Evolutionary conservation across 2,888 invertebrate genomes (phyloP).

Genomic region (Hypsopygia costalis): DNA sequence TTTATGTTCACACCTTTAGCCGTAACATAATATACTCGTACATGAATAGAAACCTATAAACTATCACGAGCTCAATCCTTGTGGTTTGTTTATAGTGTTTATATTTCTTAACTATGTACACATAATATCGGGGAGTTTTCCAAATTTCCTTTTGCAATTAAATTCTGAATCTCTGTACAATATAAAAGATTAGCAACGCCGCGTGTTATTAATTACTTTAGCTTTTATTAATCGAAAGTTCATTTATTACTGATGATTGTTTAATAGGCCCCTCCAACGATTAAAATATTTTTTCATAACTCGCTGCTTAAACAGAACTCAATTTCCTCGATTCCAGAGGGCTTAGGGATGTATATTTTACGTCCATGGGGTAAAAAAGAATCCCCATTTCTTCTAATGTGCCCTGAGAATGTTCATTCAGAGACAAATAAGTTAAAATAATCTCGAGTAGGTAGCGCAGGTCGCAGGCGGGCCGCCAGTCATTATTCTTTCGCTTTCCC

Average conservation of each 20-base stretch:
- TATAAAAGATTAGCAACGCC: not conserved
- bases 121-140: no score
- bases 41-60: no score
- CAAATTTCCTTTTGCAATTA: no score
- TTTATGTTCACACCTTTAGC: no score
- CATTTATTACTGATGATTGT: constrained; percentile 6
- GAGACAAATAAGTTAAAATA: constrained; percentile 62
- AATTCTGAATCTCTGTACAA: no score
- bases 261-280: constrained; percentile 5
- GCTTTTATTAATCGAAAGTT: constrained; percentile 7
- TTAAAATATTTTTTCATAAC: constrained; percentile 6
- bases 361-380: constrained; percentile 33
- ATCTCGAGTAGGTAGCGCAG: constrained; percentile 40
- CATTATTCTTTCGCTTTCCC: constrained; percentile 63
- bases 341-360: constrained; percentile 16
- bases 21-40: no score
- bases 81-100: no score
- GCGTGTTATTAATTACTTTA: constrained; percentile 6
- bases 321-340: constrained; percentile 15
- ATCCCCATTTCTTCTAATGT: constrained; percentile 42
- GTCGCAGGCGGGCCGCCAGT: constrained; percentile 37
- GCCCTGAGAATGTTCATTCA: constrained; percentile 40
- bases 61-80: no score
- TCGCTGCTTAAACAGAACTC: no score
- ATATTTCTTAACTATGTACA: no score